A percentile compares a stretch with the other conserved stretches of the same genome.
These are phyloP conservation scores for Oreortyx pictus DNA, from an alignment of 2,797 vertebrate species.

Conservation along the genomic window DNA sequence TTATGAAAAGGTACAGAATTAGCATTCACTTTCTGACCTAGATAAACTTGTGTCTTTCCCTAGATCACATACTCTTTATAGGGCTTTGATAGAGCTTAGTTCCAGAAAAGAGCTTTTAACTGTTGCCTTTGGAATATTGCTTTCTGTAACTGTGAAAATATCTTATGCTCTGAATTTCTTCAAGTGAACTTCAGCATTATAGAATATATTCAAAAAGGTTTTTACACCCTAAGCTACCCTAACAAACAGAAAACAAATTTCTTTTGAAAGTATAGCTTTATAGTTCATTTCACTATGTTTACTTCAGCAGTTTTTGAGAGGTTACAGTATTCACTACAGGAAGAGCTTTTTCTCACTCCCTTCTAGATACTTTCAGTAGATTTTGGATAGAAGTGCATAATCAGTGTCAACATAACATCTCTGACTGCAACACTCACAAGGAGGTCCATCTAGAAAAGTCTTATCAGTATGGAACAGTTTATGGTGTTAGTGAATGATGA, in stretches of 20 bases:
- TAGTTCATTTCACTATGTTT: conserved; percentile 3
- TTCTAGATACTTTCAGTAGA: background rate
- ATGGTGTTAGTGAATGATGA: background rate
- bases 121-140: background rate
- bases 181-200: background rate
- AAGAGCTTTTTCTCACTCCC: conserved; percentile 11
- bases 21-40: background rate
- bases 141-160: background rate
- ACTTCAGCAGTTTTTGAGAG: background rate
- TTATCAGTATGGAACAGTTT: background rate
- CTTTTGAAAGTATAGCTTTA: conserved; percentile 10
- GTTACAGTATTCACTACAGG: background rate
- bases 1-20: background rate
- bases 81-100: background rate
- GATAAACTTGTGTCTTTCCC: background rate
- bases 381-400: conserved; percentile 14
- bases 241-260: background rate
- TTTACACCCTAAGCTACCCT: background rate
- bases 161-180: background rate
- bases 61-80: background rate
- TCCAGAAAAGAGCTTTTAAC: background rate
- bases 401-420: background rate
- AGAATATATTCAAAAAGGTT: background rate
- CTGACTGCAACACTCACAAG: background rate
- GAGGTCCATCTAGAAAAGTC: background rate